Base-by-base conservation (phyloP, 2,797 vertebrate species). In the Poeciliopsis gracilis region DNA sequence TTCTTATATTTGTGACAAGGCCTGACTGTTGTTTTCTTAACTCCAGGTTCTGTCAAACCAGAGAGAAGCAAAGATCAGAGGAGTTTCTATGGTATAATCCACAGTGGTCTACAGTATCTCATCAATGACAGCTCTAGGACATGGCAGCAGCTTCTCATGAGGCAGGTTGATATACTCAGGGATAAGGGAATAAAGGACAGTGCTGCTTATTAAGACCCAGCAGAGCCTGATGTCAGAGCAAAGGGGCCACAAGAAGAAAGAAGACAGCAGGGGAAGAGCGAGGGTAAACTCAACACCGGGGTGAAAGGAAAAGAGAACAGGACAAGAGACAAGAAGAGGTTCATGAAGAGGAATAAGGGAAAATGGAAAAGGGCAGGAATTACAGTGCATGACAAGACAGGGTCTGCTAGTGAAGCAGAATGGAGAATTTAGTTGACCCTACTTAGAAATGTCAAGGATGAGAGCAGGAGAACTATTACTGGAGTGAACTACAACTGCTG, bases 131-230 rank as follows among this genome's bases (percentile, higher is more conserved):
- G 87, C 76, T 87, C 41, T 41, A 79, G 85, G 85, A 87, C 61
- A 73, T 74, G 72, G 83, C 83, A 73, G 86, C 79, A 87, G 80
- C 80, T 88, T 76, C 77, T 88, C 72, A n/a, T 88, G 81, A 82
- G 77, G 90, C 87, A 76, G 82, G 71, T 45, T 89, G 84, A 90
- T 79, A 72, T 83, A 91, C 75, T 77, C 57, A 61, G n/a, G 33
- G 83, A 87, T 75, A 79, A 77, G 66, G 73, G 63, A 73, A 86
- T 82, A 80, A 89, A 92, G 88, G 83, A 91, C 84, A 47, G 76
- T 38, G 76, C 75, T 82, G 88, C 83, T 92, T 89, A 87, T 90
- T 87, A 82, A 90, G 82, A 81, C 77, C 80, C 77, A 76, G 76
- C 59, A 71, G 82, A 75, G 84, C 77, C 74, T 79, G 79, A 79